These are phyloP conservation scores for Saccostrea glomerata DNA, from an alignment of 1,140 invertebrate genomes.

Conservation along the genomic window DNA sequence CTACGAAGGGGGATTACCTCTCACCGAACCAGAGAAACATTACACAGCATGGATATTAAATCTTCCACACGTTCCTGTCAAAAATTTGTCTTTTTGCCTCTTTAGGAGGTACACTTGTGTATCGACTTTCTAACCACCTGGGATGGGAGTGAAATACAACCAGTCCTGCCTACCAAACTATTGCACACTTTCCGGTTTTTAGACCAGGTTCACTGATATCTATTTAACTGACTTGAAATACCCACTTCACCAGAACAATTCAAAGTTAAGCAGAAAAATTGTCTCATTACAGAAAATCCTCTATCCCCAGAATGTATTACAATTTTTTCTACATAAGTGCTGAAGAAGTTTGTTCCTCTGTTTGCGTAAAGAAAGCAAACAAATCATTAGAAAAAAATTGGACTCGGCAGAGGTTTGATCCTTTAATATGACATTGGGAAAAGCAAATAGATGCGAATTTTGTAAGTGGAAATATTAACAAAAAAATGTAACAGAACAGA, in stretches of 20 bases:
- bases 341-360: conserved; percentile 20
- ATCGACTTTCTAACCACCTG: conserved; percentile 35
- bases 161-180: conserved; percentile 3
- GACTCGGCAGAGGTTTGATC: conserved; percentile 15
- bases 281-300: neutral
- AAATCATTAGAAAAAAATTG: conserved; percentile 30
- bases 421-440: conserved; percentile 7
- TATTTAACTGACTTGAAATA: conserved; percentile 14
- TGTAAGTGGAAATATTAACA: neutral
- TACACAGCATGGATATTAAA: conserved; percentile 17
- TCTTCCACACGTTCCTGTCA: conserved; percentile 13
- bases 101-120: conserved; percentile 19
- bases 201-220: neutral
- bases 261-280: neutral
- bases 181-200: neutral
- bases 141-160: neutral
- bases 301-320: neutral
- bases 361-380: conserved; percentile 9
- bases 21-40: conserved; percentile 12
- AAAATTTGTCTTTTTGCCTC: conserved; percentile 22
- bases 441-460: conserved; percentile 7
- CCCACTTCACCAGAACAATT: neutral
- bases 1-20: neutral
- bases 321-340: conserved; percentile 2
- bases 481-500: conserved; percentile 6